Base-by-base conservation (phyloP, 2,797 vertebrate species). In the Taenioides sp. region DNA sequence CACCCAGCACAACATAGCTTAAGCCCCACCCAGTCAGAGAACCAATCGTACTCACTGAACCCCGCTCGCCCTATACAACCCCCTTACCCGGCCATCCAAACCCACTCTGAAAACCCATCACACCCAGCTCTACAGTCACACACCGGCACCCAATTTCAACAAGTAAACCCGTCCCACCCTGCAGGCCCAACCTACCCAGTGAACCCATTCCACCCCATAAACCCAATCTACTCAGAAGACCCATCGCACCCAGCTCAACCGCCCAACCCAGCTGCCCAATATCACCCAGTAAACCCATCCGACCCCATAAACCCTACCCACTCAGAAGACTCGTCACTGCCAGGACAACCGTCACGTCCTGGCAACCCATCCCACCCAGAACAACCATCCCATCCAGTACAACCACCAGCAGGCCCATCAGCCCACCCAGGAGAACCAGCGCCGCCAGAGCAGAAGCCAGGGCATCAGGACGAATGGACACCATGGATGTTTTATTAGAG, bases 401-500 rank as follows among this genome's bases (percentile, higher is more conserved):
- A 17, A 59, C 23, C 58, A 14, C 14, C 43, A 5, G 25, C 58
- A 37, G 60, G 11, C 18, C 28, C 60, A 17, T 47, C 43, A 34
- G 31, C 60, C 3, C 25, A 18, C 18, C 27, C 60, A 1, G 31
- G 14, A 20, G 58, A 28, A 10, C 5, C 31, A 12, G 31, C 4
- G 25, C 17, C 28, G 9, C 7, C 31, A 5, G 60, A 62, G 31
- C 28, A 34, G 60, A 37, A 11, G 60, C 60, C 60, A 2, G 58
- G 5, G 7, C 27, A 31, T 2, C 17, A 62, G 31, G 31, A 62
- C 0, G 28, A 62, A 12, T 62, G 60, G 60, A 22, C 60, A 6
- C 60, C 60, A 4, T 62, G 60, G 60, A 62, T 62, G 60, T 62
- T 62, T 14, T 62, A 62, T 37, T 62, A 62, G 17, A 14, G 18